A percentile compares a stretch with the other conserved stretches of the same genome.
These are phyloP conservation scores for Petrocephalus sullivani DNA, from an alignment of 2,797 vertebrate genomes.

Conservation along the genomic window DNA sequence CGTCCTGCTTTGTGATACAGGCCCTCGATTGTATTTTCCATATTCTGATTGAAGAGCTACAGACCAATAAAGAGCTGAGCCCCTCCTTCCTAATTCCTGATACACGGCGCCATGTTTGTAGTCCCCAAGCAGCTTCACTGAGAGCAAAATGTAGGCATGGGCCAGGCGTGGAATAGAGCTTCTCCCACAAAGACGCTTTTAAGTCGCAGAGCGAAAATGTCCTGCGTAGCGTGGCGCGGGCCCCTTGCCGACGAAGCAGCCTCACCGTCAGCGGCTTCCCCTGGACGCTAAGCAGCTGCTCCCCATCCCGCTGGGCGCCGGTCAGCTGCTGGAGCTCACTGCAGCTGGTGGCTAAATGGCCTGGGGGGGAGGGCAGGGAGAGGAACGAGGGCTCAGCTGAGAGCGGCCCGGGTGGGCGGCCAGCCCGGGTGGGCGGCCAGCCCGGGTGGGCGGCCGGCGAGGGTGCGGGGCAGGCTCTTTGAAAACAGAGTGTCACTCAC, in stretches of 20 bases:
- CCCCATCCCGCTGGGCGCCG: conserved; percentile 66
- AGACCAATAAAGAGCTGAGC: background rate
- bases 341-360: conserved; percentile 76
- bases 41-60: background rate
- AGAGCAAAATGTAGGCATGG: background rate
- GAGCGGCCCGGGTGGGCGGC: background rate
- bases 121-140: background rate
- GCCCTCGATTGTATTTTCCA: background rate
- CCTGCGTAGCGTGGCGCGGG: no score
- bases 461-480: background rate
- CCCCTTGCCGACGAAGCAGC: background rate
- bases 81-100: background rate
- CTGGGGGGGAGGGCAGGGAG: conserved; percentile 51
- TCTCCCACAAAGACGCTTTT: background rate
- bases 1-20: background rate
- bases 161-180: background rate
- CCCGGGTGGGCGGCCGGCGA: conserved; percentile 21
- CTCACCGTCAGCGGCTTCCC: conserved; percentile 79
- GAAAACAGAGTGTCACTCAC: conserved; percentile 61
- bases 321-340: conserved; percentile 63
- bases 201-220: background rate
- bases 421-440: conserved; percentile 31
- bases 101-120: background rate
- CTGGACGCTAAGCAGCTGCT: conserved; percentile 75
- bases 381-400: background rate